phyloP scores from a whole-genome alignment of 2,888 invertebrate species.

The Agonopterix subpropinquella region DNA sequence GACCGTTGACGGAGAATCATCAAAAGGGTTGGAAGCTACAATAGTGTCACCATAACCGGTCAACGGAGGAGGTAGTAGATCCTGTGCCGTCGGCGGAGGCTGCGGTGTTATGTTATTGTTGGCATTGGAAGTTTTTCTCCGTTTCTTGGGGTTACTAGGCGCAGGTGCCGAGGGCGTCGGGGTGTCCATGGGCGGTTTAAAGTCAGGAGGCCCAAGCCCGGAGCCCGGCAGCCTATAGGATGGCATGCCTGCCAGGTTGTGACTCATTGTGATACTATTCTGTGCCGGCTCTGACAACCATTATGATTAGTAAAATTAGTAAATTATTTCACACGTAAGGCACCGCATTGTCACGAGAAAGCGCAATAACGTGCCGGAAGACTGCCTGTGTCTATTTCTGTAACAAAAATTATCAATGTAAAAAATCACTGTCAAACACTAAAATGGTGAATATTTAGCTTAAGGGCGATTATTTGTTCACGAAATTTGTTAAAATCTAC shows the following conservation, averaged over 20 bases:
- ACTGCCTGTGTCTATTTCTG: conserved; percentile 67
- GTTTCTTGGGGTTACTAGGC: conserved; percentile 90
- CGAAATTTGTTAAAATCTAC: conserved; percentile 2
- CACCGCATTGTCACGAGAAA: conserved; percentile 61
- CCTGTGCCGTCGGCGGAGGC: conserved; percentile 83
- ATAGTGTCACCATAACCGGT: conserved; percentile 95
- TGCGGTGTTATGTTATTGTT: conserved; percentile 79
- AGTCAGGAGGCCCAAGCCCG: conserved; percentile 82
- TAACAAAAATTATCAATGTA: conserved; percentile 43
- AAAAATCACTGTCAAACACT: background rate
- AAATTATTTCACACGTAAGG: conserved; percentile 46
- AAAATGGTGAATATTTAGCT: background rate
- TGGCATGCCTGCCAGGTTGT: conserved; percentile 88
- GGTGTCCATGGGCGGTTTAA: conserved; percentile 83
- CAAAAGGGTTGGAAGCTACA: conserved; percentile 95
- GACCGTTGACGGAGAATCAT: conserved; percentile 86
- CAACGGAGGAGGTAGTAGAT: conserved; percentile 89
- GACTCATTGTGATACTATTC: conserved; percentile 79
- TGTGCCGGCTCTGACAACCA: conserved; percentile 53
- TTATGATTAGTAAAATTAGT: conserved; percentile 42
- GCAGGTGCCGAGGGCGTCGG: conserved; percentile 83
- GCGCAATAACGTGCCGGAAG: conserved; percentile 57
- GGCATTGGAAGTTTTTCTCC: conserved; percentile 86
- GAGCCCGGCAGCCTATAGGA: conserved; percentile 86
- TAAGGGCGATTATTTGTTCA: background rate